Base-by-base conservation (phyloP, 2,888 invertebrate genomes). In the Drosophila lutescens region DNA sequence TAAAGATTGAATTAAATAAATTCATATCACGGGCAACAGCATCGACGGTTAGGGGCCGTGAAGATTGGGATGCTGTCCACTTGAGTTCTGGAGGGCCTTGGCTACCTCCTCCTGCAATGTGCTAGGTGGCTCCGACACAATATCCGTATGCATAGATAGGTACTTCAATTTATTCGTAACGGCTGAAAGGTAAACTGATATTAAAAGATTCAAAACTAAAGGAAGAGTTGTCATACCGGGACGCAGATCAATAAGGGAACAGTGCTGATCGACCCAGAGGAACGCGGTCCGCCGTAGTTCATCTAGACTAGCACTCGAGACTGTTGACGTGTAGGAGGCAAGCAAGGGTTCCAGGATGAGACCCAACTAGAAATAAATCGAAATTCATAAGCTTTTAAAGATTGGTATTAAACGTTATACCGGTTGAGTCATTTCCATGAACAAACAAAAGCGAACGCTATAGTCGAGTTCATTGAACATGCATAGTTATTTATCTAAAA, bases 181-280 rank as follows among this genome's bases (percentile, higher is more conserved):
- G 91, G 97, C 98, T 98, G 93, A 3, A 57, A 38, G 13, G 0
- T 20, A 43, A 17, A 2, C 0, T 8, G 36, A 5, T 13, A 6
- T 32, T 32, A 44, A 23, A 44, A 13, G 0, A 0, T 20, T 0
- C 7, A 1, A 17, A 2, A 38, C 46, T 0, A 6, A 8, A 13
- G 7, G 0, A 12, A 7, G 23, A 1, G 2, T 0, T 2, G 49
- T n/a, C 54, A 60, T 93, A 98, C 98, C 97, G 91, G 98, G 98
- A 88, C 99, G 94, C 93, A 99, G 95, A 93, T 97, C 96, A 80
- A 97, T 96, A 76, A 99, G 95, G 46, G 98, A 98, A 93, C 98
- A 99, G 93, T 98, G 98, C 91, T 98, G 98, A 92, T 99, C 98
- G 62, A 98, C 95, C 99, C 99, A 99, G 71, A 97, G 94, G 90